Evolutionary conservation across 1,140 invertebrate species (phyloP).

Genomic region (Propsilocerus akamusi): DNA sequence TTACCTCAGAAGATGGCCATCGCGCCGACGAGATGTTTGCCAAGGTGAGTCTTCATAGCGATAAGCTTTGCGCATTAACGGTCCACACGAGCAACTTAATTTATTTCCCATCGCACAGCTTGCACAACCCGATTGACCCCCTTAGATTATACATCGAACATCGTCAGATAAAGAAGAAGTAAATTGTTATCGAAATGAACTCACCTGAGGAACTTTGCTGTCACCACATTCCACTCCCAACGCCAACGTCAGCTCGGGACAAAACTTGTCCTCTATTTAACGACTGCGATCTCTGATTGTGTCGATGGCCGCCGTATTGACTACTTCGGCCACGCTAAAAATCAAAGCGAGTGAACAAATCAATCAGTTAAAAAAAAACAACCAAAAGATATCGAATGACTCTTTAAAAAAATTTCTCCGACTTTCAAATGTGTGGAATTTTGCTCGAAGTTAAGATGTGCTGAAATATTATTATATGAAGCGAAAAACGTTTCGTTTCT

Average conservation of each 20-base stretch:
- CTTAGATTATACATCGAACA: constrained; percentile 7
- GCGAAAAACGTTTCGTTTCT: neutral
- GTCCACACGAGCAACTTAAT: constrained; percentile 84
- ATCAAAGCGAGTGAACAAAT: no score
- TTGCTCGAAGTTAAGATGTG: neutral
- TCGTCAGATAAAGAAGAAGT: neutral
- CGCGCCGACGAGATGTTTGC: constrained; percentile 66
- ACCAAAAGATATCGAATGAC: constrained; percentile 24
- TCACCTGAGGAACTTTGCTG: constrained; percentile 46
- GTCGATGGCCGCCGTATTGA: constrained; percentile 31
- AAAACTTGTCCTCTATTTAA: constrained; percentile 44
- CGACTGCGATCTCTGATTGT: constrained; percentile 43
- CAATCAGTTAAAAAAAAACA: no score
- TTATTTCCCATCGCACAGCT: constrained; percentile 80
- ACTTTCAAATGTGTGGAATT: neutral
- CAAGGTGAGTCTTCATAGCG: constrained; percentile 85
- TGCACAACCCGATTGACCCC: constrained; percentile 20
- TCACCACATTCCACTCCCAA: constrained; percentile 40
- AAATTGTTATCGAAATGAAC: neutral
- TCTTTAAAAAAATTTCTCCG: constrained; percentile 12
- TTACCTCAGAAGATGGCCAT: constrained; percentile 84
- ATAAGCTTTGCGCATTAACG: constrained; percentile 82
- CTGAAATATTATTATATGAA: neutral
- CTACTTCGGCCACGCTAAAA: neutral
- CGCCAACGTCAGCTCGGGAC: constrained; percentile 35